Conservation (phyloP, 2,888 invertebrate species). For the Cosmorhoe ocellata region DNA sequence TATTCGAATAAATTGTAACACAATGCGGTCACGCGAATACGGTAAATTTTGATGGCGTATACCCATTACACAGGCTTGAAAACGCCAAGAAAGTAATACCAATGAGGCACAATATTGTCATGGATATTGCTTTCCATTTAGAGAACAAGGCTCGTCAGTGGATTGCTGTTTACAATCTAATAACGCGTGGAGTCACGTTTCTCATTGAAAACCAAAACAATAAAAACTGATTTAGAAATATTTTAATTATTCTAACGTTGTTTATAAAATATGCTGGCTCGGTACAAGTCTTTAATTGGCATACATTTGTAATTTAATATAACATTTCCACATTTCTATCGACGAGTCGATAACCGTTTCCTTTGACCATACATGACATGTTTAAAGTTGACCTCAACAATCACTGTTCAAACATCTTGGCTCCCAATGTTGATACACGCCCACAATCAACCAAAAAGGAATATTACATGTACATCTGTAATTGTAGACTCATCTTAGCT, state of each 20-base stretch:
- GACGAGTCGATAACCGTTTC: constrained; percentile 33
- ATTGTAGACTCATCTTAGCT: constrained; percentile 23
- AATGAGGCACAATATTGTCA: constrained; percentile 10
- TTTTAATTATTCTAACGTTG: constrained; percentile 1
- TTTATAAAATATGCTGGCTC: constrained; percentile 8
- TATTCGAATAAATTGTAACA: constrained; percentile 55
- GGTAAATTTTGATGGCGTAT: constrained; percentile 38
- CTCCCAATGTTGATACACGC: constrained; percentile 59
- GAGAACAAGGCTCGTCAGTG: constrained; percentile 18
- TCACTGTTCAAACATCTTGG: constrained; percentile 46
- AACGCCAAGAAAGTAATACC: constrained; percentile 13
- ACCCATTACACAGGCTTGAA: constrained; percentile 15
- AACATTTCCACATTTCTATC: constrained; percentile 16
- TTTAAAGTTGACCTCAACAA: constrained; percentile 52
- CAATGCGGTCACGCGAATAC: constrained; percentile 59
- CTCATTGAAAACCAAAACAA: constrained; percentile 14
- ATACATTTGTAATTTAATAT: constrained; percentile 21
- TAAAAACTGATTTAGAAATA: constrained; percentile 10
- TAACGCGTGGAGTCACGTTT: constrained; percentile 20
- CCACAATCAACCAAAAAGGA: constrained; percentile 44
- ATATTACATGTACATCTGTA: constrained; percentile 36
- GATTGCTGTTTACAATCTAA: constrained; percentile 21
- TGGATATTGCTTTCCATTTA: constrained; percentile 18
- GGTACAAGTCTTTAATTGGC: constrained; percentile 19
- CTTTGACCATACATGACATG: constrained; percentile 38